These are phyloP conservation scores for Mycalesis mineus DNA, from an alignment of 2,888 invertebrate genomes.

Conservation along the genomic window DNA sequence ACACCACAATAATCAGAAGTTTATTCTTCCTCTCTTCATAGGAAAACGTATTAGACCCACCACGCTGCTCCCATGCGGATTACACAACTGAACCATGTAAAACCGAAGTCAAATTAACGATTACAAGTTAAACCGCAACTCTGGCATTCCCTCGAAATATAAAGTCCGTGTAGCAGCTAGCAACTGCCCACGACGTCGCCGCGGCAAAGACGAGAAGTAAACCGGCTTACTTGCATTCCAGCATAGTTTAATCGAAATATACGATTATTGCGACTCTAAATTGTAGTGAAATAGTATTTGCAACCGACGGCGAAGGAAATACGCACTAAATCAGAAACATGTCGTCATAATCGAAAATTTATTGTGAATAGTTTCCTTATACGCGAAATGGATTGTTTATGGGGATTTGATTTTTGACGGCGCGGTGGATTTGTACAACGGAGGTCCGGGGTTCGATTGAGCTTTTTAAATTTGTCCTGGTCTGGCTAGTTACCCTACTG, in stretches of 20 bases:
- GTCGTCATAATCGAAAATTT: not conserved
- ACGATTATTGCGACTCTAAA: conserved; percentile 7
- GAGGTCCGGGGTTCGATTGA: no score
- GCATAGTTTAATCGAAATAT: conserved; percentile 5
- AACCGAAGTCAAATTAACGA: no score
- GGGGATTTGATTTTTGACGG: no score
- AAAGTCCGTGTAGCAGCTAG: not conserved
- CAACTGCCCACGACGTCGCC: not conserved
- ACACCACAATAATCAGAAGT: no score
- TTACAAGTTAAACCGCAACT: not conserved
- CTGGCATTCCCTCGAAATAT: not conserved
- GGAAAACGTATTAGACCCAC: no score
- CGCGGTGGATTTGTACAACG: no score
- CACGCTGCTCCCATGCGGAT: no score
- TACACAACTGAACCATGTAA: no score
- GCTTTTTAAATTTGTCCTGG: no score
- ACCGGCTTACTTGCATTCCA: conserved; percentile 7
- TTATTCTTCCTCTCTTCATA: no score
- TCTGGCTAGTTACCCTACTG: no score
- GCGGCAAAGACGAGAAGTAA: not conserved
- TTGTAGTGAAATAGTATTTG: not conserved
- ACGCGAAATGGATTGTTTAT: not conserved
- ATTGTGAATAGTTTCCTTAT: not conserved
- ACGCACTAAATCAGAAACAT: not conserved
- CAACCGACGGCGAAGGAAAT: not conserved